Base-by-base conservation (phyloP, 2,888 invertebrate genomes). In the Entomobrya multifasciata region DNA sequence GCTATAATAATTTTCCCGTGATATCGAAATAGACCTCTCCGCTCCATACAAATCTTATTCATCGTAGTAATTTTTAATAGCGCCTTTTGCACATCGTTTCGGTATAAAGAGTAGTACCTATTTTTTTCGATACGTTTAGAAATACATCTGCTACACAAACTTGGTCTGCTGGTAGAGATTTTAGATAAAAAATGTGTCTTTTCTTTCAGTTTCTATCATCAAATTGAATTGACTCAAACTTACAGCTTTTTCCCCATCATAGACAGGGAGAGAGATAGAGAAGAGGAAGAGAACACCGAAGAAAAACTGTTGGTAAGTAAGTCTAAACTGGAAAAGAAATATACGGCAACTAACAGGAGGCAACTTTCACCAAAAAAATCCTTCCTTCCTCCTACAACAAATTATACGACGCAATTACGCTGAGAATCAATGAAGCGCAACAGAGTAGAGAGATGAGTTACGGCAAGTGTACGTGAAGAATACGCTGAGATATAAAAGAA, bases 391-490 rank as follows among this genome's bases (percentile, higher is more conserved):
- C 52, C 67, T 52, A 52, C 30, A 52, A 74, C 74, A 84, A 60
- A 60, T 84, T 83, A 62, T 76, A 85, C 85, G 85, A 85, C 85
- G 85, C 85, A 85, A 78, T 85, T 85, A 85, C 65, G n/a, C 41
- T 27, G 78, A 74, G 74, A 85, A 78, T 78, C 85, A 85, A 85
- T 85, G 85, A 85, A 85, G 55, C 55, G 70, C 17, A 78, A 8
- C 36, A 36, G 8, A 36, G 36, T 36, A 36, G 36, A 36, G 52
- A 74, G 52, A 72, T 84, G 77, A 81, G 81, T 44, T 47, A 79
- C 1, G 60, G 13, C 11, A 27, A 78, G 15, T 6, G 55, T n/a
- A 62, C 44, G n/a, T n/a, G n/a, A n/a, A n/a, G n/a, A n/a, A n/a
- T n/a, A n/a, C n/a, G n/a, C n/a, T n/a, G n/a, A n/a, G n/a, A n/a